A percentile compares a stretch with the other conserved stretches of the same genome.
These are phyloP conservation scores for Scophthalmus maximus DNA, from an alignment of 2,113 vertebrate genomes.

Conservation along the genomic window DNA sequence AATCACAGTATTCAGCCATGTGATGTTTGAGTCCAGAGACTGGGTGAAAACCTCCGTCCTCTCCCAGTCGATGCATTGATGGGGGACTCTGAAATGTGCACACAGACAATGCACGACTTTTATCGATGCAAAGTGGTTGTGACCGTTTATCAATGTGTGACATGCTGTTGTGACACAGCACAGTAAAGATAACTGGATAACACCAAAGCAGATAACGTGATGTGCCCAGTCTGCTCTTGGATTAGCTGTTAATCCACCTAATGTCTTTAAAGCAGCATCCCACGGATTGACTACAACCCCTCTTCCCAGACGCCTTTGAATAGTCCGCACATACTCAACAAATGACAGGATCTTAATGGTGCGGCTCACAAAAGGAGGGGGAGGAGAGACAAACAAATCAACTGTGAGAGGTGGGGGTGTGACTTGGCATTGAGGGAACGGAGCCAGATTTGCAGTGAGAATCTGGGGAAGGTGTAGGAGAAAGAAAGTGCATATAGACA, in stretches of 20 bases:
- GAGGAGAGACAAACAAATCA: constrained; percentile 52
- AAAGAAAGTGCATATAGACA: constrained; percentile 61
- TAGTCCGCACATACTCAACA: constrained; percentile 37
- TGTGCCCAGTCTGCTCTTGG: constrained; percentile 12
- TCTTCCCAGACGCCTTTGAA: constrained; percentile 25
- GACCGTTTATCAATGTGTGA: constrained; percentile 6
- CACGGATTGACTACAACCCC: constrained; percentile 5
- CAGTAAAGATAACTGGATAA: constrained; percentile 4
- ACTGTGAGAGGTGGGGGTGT: constrained; percentile 44
- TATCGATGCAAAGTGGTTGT: not conserved
- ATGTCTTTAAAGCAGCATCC: constrained; percentile 30
- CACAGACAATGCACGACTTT: not conserved
- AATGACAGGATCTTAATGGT: constrained; percentile 47
- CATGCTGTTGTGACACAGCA: constrained; percentile 15
- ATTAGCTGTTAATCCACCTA: constrained; percentile 15
- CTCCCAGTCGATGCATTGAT: not conserved
- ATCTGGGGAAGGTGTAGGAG: constrained; percentile 48
- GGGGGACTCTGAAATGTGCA: not conserved
- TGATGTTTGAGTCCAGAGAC: not conserved
- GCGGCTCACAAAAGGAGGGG: constrained; percentile 36
- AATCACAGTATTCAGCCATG: not conserved
- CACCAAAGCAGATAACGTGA: constrained; percentile 33
- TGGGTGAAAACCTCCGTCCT: not conserved
- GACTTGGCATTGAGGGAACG: constrained; percentile 48
- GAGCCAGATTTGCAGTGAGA: constrained; percentile 47